Base-by-base conservation (phyloP, 2,797 vertebrate species). In the Clarias platycephalus region DNA sequence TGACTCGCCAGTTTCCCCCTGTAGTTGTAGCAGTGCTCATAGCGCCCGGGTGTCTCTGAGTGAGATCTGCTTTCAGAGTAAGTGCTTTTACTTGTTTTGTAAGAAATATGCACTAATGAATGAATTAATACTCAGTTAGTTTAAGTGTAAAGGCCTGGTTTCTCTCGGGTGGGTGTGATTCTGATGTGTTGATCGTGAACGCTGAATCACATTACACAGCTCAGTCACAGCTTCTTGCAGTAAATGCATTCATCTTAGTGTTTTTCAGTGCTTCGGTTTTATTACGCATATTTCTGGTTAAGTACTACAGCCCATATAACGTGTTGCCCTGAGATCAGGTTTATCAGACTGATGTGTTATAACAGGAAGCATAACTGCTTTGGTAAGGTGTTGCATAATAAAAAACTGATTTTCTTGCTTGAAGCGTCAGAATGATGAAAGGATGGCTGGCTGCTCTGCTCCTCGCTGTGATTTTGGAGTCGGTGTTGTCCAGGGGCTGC, bases 401-500 rank as follows among this genome's bases (percentile, higher is more conserved):
- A 40, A 82, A 81, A 62, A 34, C 88, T 16, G n/a, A 58, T 16
- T 87, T 66, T 84, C 81, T 7, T 87, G 79, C 71, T 63, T 9
- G 20, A 63, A 64, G 31, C 10, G 72, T 20, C 88, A 94, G 91
- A 62, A 88, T 92, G 89, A 53, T 85, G 71, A 84, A 70, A 77
- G 85, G 86, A 37, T 89, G 90, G 15, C 57, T 93, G 75, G 55
- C 78, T 34, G 3, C 94, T 84, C 67, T 95, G 24, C 75, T 89
- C n/a, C 82, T 94, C 82, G 76, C 5, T 88, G 85, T 87, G 86
- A 74, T 88, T 87, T 87, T 91, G 81, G 87, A 89, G 68, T 77
- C 90, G 0, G 89, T 89, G 0, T 77, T 60, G 26, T 88, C 93
- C 0, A 66, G 90, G 57, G 60, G 92, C 82, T 95, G 94, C 87